These are phyloP conservation scores for Sprattus sprattus DNA, from an alignment of 2,113 vertebrate species.

Conservation along the genomic window DNA sequence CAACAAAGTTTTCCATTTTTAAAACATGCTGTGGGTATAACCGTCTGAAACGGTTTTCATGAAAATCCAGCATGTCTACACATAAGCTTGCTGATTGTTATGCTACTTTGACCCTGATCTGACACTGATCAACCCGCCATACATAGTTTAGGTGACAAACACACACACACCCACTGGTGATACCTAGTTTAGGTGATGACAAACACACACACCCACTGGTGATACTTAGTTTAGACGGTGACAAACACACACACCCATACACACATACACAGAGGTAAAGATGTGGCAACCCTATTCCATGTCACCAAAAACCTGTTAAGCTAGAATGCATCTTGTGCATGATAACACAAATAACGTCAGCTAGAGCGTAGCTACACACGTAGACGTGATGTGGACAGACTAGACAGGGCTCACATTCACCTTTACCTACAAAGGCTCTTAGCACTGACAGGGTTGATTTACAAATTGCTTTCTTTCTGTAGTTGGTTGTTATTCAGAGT, in stretches of 20 bases:
- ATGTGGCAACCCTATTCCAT: not conserved
- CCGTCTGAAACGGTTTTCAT: not conserved
- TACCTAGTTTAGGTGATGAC: no score
- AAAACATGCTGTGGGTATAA: not conserved
- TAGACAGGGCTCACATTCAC: not conserved
- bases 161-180: not conserved
- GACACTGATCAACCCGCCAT: no score
- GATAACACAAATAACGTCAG: not conserved
- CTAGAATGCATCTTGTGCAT: not conserved
- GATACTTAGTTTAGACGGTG: no score
- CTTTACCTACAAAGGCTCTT: not conserved
- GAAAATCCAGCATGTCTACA: no score
- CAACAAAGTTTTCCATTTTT: not conserved
- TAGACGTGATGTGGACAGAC: not conserved
- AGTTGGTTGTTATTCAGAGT: not conserved
- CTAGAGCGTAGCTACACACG: not conserved
- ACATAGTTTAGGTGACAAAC: not conserved
- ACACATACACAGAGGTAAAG: not conserved
- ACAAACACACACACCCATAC: not conserved
- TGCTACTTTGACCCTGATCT: no score
- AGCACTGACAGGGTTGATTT: not conserved
- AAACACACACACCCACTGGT: no score
- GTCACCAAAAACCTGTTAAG: slow-evolving; percentile 1
- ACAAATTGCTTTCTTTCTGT: not conserved
- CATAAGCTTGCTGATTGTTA: no score